A percentile compares a stretch with the other conserved stretches of the same genome.
Evolutionary conservation across 2,113 vertebrate genomes (phyloP).

Genomic region (Mixornis gularis): DNA sequence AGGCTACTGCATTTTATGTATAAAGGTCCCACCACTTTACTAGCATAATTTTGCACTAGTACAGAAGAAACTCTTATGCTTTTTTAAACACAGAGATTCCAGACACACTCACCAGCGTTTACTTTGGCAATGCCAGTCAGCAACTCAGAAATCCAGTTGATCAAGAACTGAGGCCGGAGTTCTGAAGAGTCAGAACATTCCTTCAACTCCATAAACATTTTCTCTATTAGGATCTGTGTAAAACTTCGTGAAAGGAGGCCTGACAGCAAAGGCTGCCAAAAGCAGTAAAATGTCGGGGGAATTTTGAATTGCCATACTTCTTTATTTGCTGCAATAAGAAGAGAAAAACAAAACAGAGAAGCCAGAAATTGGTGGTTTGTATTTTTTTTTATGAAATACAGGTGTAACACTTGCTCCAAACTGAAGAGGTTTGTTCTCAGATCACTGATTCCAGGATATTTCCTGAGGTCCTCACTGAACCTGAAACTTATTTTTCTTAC

Average conservation of each 20-base stretch:
- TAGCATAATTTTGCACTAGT: background rate
- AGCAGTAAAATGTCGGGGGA: slow-evolving; percentile 77
- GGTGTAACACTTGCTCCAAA: background rate
- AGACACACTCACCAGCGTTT: slow-evolving; percentile 64
- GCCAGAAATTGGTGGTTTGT: background rate
- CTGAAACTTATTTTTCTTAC: background rate
- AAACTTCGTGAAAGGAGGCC: slow-evolving; percentile 79
- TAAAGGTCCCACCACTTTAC: background rate
- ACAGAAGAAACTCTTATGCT: background rate
- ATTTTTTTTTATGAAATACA: background rate
- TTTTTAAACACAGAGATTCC: background rate
- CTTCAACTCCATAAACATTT: slow-evolving; percentile 81
- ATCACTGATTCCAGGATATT: background rate
- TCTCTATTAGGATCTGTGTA: slow-evolving; percentile 82
- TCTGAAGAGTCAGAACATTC: slow-evolving; percentile 55
- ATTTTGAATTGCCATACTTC: slow-evolving; percentile 69
- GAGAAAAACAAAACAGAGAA: background rate
- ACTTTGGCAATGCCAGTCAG: slow-evolving; percentile 77
- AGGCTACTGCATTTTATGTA: background rate
- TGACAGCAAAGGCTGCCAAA: slow-evolving; percentile 90
- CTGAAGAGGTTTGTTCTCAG: background rate
- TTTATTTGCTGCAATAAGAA: slow-evolving; percentile 50
- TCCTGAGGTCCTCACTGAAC: background rate
- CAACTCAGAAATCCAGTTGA: slow-evolving; percentile 87
- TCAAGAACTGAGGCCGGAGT: slow-evolving; percentile 77